Evolutionary conservation across 2,113 vertebrate species (phyloP).

Genomic region (Ifrita kowaldi): DNA sequence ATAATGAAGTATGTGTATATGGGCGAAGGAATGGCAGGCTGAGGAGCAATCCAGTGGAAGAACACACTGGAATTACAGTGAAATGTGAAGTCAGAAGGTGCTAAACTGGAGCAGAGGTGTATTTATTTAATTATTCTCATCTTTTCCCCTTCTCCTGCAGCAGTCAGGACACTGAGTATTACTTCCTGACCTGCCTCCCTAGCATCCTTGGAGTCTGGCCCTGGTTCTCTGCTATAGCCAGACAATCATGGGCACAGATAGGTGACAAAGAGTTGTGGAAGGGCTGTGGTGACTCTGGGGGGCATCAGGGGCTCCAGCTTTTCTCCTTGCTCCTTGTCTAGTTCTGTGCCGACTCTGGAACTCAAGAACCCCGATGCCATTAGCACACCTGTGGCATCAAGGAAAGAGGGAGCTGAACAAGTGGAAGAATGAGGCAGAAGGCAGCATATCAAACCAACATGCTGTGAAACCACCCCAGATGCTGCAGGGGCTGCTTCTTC

Average conservation of each 20-base stretch:
- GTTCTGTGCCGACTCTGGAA: not conserved
- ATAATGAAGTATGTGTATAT: not conserved
- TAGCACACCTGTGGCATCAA: not conserved
- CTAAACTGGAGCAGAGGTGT: not conserved
- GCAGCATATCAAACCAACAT: not conserved
- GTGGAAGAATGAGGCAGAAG: not conserved
- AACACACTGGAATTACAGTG: not conserved
- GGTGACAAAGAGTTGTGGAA: not conserved
- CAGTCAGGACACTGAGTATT: not conserved
- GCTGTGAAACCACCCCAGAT: not conserved
- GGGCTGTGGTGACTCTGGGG: not conserved
- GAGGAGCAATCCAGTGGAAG: not conserved
- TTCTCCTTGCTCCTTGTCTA: not conserved
- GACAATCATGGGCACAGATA: not conserved
- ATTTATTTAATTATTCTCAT: not conserved
- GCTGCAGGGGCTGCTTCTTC: not conserved
- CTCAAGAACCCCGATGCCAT: accelerated
- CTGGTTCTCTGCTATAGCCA: not conserved
- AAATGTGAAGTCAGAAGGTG: not conserved
- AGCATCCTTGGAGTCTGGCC: not conserved
- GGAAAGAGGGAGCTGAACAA: not conserved
- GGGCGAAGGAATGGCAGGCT: not conserved
- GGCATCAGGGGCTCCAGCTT: not conserved
- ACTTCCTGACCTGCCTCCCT: not conserved
- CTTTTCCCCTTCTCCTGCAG: not conserved